Conservation (phyloP, 64 coral and sea anemone genomes). For the Montipora efflorescens region DNA sequence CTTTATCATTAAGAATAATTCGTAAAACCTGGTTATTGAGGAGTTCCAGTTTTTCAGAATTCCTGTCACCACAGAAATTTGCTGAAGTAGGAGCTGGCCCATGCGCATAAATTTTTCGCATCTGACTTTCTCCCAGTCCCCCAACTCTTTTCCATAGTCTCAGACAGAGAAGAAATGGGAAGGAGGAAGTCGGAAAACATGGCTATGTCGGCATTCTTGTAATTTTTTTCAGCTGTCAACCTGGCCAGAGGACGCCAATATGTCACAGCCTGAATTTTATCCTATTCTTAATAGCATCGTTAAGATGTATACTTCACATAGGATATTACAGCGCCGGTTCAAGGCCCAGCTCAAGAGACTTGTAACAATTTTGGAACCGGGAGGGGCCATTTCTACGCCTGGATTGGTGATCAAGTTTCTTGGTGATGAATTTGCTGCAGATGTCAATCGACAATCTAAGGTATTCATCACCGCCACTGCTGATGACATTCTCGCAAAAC, state of each 20-base stretch:
- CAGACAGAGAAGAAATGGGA: too few species aligned
- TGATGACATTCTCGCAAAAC: constrained; percentile 39
- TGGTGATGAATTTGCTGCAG: constrained; percentile 60
- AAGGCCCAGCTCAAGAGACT: neutral
- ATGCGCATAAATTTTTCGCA: too few species aligned
- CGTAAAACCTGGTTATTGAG: too few species aligned
- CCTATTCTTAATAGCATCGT: neutral
- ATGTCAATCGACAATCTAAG: constrained; percentile 19
- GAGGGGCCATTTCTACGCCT: neutral
- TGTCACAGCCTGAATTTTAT: constrained; percentile 13
- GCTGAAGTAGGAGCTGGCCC: too few species aligned
- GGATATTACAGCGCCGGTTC: neutral
- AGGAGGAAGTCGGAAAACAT: too few species aligned
- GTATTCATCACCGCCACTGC: constrained; percentile 46
- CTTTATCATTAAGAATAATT: too few species aligned
- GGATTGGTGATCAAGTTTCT: constrained; percentile 52
- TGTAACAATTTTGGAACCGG: neutral
- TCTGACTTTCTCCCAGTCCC: too few species aligned
- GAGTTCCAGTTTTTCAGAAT: too few species aligned
- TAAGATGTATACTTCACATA: neutral
- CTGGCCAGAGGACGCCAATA: neutral
- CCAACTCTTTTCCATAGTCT: too few species aligned
- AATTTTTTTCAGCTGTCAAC: too few species aligned
- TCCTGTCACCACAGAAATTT: too few species aligned
- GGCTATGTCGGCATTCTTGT: too few species aligned